Conservation (phyloP, 2,797 vertebrate genomes). For the Ptychobarbus kaznakovi region DNA sequence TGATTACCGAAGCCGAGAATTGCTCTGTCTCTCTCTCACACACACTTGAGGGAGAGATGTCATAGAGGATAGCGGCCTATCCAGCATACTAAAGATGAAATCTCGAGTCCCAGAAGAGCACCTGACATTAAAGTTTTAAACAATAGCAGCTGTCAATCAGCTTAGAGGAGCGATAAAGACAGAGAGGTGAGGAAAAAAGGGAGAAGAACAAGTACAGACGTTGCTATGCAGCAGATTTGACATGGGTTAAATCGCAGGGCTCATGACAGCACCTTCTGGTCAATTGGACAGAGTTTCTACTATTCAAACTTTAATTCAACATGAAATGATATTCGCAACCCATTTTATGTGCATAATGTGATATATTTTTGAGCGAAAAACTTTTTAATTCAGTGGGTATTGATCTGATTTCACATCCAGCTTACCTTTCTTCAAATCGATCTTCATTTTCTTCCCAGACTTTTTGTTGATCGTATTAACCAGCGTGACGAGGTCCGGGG, state of each 20-base stretch:
- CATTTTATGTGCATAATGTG: not conserved
- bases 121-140: conserved; percentile 77
- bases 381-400: not conserved
- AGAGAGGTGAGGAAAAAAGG: not conserved
- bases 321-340: not conserved
- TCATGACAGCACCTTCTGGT: not conserved
- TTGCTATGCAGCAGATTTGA: conserved; percentile 1
- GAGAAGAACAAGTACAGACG: not conserved
- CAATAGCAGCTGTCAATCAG: conserved; percentile 77
- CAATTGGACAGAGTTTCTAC: not conserved
- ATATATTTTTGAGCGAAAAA: not conserved
- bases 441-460: conserved; percentile 85
- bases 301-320: not conserved
- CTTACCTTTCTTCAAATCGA: conserved; percentile 94
- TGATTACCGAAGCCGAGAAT: conserved; percentile 66
- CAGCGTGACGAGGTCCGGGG: conserved; percentile 72
- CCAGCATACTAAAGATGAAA: conserved; percentile 79
- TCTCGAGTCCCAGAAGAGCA: conserved; percentile 76
- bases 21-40: conserved; percentile 22
- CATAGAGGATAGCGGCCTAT: conserved; percentile 61
- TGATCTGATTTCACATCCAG: not conserved
- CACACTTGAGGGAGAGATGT: conserved; percentile 45
- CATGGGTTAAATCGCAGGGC: not conserved
- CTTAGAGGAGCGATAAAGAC: conserved; percentile 51
- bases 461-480: conserved; percentile 82